Conservation (phyloP, 2,888 invertebrate species). For the Scelioninae gen. 1 region DNA sequence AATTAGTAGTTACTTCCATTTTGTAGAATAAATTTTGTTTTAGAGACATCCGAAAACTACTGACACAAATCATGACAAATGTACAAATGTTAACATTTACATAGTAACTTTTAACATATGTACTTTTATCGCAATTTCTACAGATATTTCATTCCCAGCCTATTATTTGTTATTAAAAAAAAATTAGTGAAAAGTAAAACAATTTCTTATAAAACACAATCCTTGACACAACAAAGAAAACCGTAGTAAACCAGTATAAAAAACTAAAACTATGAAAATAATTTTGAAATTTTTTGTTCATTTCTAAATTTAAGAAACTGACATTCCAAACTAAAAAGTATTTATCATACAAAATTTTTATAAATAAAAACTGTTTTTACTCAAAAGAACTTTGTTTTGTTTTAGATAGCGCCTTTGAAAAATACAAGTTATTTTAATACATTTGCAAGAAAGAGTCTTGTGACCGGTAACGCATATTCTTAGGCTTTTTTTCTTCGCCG, state of each 20-base stretch:
- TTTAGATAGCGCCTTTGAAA: background rate
- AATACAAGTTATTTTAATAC: background rate
- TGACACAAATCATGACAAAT: too few relatives aligned
- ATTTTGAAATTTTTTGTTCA: background rate
- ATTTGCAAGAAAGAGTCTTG: background rate
- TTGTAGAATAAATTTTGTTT: too few relatives aligned
- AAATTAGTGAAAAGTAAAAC: background rate
- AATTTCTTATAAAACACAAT: background rate
- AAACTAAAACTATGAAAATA: background rate
- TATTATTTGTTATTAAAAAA: background rate
- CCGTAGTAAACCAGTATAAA: background rate
- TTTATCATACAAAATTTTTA: too few relatives aligned
- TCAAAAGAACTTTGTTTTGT: too few relatives aligned
- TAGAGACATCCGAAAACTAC: too few relatives aligned
- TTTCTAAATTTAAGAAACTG: background rate
- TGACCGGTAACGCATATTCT: conserved; percentile 12
- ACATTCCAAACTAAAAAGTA: too few relatives aligned
- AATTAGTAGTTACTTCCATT: too few relatives aligned
- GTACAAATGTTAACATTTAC: too few relatives aligned
- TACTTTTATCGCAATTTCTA: too few relatives aligned
- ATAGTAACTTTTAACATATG: too few relatives aligned
- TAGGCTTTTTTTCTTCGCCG: background rate
- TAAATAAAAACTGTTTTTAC: too few relatives aligned
- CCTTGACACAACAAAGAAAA: background rate
- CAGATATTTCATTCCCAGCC: too few relatives aligned